Conservation (phyloP, 1,140 invertebrate genomes). For the Drosophila varians region DNA sequence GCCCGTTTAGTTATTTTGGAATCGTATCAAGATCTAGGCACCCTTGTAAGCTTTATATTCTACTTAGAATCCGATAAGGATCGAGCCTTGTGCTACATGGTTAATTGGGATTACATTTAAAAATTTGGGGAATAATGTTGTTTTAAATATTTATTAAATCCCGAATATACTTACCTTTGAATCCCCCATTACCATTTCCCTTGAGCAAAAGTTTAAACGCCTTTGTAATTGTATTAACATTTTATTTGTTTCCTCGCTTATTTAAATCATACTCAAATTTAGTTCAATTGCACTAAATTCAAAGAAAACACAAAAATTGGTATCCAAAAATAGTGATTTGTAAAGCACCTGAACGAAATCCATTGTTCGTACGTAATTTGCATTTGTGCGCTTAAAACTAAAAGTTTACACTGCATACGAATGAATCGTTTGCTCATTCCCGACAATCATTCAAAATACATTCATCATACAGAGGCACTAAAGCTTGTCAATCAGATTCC, state of each 20-base stretch:
- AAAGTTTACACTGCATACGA: slow-evolving; percentile 26
- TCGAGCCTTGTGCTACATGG: too few species aligned
- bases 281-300: slow-evolving; percentile 33
- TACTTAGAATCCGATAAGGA: too few species aligned
- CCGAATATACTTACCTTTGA: neutral
- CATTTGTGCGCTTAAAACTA: slow-evolving; percentile 61
- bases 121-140: too few species aligned
- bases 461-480: slow-evolving; percentile 42
- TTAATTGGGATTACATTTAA: too few species aligned
- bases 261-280: slow-evolving; percentile 46
- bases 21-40: neutral
- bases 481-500: slow-evolving; percentile 31
- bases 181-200: neutral
- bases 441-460: slow-evolving; percentile 30
- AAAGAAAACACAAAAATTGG: slow-evolving; percentile 34
- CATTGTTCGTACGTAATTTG: slow-evolving; percentile 47
- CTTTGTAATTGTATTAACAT: slow-evolving; percentile 42
- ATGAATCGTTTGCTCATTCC: slow-evolving; percentile 11
- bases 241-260: slow-evolving; percentile 50
- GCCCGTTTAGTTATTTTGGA: neutral
- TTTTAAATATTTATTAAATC: neutral
- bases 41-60: neutral
- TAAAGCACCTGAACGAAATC: slow-evolving; percentile 65
- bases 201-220: neutral
- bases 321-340: slow-evolving; percentile 64